Evolutionary conservation across 2,113 vertebrate genomes (phyloP).

Genomic region (Synchiropus splendidus): DNA sequence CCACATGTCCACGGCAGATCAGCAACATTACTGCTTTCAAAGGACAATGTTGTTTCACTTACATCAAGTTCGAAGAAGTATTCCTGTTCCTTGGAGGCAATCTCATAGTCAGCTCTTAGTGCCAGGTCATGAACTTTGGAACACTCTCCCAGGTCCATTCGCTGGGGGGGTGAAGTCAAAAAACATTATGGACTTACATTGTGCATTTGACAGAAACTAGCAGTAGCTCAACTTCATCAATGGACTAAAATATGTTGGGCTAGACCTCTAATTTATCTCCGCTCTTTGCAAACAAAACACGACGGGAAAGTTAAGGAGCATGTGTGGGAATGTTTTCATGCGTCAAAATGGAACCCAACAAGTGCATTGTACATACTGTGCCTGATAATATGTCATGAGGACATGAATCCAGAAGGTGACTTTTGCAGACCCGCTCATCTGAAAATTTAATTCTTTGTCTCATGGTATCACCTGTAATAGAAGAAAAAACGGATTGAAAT

Average conservation of each 20-base stretch:
- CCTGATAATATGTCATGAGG: slow-evolving; percentile 96
- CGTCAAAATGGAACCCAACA: not conserved
- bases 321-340: too few relatives aligned
- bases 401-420: slow-evolving; percentile 96
- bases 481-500: not conserved
- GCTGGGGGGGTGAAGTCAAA: slow-evolving; percentile 59
- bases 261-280: too few relatives aligned
- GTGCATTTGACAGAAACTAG: not conserved
- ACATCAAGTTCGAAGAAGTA: slow-evolving; percentile 99
- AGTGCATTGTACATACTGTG: slow-evolving; percentile 75
- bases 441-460: slow-evolving; percentile 96
- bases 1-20: too few relatives aligned
- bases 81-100: slow-evolving; percentile 94
- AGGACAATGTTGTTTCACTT: slow-evolving; percentile 62
- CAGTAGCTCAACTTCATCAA: too few relatives aligned
- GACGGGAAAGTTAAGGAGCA: not conserved
- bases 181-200: too few relatives aligned
- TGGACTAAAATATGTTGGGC: too few relatives aligned
- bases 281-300: too few relatives aligned
- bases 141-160: slow-evolving; percentile 98
- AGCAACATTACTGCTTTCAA: too few relatives aligned
- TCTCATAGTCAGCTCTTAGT: slow-evolving; percentile 95
- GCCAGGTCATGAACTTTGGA: slow-evolving; percentile 95
- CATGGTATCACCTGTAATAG: slow-evolving; percentile 83
- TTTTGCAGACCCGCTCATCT: slow-evolving; percentile 97